Evolutionary conservation across 2,888 invertebrate species (phyloP).

Genomic region (Drosophila conformis): DNA sequence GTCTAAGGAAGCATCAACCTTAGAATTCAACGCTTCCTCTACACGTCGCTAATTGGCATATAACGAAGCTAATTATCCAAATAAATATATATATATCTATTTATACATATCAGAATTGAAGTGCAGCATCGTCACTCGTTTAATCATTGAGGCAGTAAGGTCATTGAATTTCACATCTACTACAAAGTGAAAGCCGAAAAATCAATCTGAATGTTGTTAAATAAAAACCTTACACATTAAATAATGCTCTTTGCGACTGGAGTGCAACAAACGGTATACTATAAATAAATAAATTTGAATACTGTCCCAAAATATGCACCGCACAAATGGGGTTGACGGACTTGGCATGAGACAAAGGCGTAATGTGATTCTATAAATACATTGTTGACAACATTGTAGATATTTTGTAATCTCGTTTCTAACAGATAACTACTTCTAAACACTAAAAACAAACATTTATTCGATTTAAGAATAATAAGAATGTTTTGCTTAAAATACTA

Average conservation of each 20-base stretch:
- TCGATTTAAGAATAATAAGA: neutral
- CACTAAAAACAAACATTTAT: neutral
- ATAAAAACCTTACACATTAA: slow-evolving; percentile 6
- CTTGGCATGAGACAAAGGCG: neutral
- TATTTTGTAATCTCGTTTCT: neutral
- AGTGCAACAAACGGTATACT: slow-evolving; percentile 17
- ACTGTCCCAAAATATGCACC: neutral
- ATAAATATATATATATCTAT: neutral
- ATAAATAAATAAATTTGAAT: neutral
- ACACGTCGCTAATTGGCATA: slow-evolving; percentile 74
- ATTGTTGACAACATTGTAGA: neutral
- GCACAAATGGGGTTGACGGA: neutral
- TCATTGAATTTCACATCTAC: slow-evolving; percentile 51
- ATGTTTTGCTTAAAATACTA: neutral
- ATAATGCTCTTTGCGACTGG: slow-evolving; percentile 5
- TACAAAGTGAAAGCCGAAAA: slow-evolving; percentile 29
- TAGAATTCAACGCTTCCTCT: slow-evolving; percentile 64
- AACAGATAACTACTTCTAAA: neutral
- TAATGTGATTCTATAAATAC: neutral
- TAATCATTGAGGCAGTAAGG: slow-evolving; percentile 44
- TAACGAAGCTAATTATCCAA: slow-evolving; percentile 70
- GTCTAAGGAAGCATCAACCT: slow-evolving; percentile 49
- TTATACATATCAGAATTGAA: slow-evolving; percentile 42
- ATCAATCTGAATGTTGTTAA: slow-evolving; percentile 16
- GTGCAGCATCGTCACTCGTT: slow-evolving; percentile 27